Conservation (phyloP, 2,888 invertebrate genomes). For the Lapara coniferarum region DNA sequence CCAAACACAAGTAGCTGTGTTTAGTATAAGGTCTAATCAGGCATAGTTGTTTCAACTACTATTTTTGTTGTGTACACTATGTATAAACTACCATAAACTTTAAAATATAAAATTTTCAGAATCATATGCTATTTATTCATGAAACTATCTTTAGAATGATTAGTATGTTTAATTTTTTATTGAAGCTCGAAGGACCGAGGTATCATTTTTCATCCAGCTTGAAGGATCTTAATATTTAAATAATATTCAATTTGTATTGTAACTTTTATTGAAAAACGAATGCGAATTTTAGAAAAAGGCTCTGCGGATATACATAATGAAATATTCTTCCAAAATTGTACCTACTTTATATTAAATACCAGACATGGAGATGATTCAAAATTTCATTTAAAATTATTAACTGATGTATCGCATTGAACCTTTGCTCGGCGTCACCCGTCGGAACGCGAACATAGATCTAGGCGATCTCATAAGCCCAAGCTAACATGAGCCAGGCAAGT, state of each 20-base stretch:
- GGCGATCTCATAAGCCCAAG: background rate
- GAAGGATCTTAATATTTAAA: too few species aligned
- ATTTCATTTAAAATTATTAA: too few species aligned
- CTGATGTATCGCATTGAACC: background rate
- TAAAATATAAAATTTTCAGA: background rate
- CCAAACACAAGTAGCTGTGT: background rate
- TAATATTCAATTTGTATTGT: background rate
- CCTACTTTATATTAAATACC: background rate
- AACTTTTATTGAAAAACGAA: background rate
- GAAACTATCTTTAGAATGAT: too few species aligned
- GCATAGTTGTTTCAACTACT: background rate
- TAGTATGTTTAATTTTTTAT: too few species aligned
- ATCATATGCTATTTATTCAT: background rate
- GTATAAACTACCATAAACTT: background rate
- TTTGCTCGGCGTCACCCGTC: background rate
- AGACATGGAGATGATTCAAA: background rate
- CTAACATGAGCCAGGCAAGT: background rate
- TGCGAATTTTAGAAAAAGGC: background rate
- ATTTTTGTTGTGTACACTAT: slow-evolving; percentile 12
- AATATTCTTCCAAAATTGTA: background rate
- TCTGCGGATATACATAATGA: background rate
- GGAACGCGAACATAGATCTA: background rate
- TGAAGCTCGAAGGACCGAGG: too few species aligned
- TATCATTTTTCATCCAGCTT: too few species aligned
- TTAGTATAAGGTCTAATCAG: background rate